phyloP scores from a whole-genome alignment of 1,140 invertebrate genomes.

The Macrotrachela quadricornifera region DNA sequence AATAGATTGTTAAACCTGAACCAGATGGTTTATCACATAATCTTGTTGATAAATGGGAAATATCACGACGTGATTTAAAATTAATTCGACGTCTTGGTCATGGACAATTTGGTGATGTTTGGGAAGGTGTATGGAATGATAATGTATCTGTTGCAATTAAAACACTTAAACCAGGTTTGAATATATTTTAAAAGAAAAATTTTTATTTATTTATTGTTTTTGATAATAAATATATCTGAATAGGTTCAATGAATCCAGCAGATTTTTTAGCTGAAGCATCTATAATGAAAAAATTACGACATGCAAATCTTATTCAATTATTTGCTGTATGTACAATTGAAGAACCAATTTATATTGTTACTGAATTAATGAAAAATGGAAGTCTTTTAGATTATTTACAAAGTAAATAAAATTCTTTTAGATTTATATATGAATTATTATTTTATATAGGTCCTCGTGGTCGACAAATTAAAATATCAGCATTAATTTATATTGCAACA shows the following conservation, averaged over 20 bases:
- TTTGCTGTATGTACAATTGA: constrained; percentile 93
- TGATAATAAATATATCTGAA: constrained; percentile 40
- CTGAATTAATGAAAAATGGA: constrained; percentile 93
- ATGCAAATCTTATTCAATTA: constrained; percentile 85
- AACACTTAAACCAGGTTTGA: constrained; percentile 79
- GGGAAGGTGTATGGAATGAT: constrained; percentile 73
- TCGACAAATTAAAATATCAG: constrained; percentile 61
- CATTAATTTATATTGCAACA: constrained; percentile 89
- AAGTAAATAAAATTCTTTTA: constrained; percentile 34
- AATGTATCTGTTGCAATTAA: constrained; percentile 76
- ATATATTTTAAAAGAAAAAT: too few species aligned
- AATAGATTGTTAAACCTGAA: too few species aligned
- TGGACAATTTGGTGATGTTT: constrained; percentile 95
- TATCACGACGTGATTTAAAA: constrained; percentile 75
- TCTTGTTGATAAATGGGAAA: constrained; percentile 77
- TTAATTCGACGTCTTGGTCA: constrained; percentile 57
- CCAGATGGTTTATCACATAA: too few species aligned
- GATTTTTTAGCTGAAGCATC: constrained; percentile 94
- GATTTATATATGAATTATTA: too few species aligned
- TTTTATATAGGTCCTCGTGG: constrained; percentile 16
- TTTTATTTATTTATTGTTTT: constrained; percentile 54
- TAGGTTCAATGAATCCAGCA: constrained; percentile 91
- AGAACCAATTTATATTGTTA: constrained; percentile 97
- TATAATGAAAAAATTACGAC: constrained; percentile 89
- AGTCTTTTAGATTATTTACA: constrained; percentile 51